phyloP scores from a whole-genome alignment of 2,113 vertebrate species.

The Steatornis caripensis region DNA sequence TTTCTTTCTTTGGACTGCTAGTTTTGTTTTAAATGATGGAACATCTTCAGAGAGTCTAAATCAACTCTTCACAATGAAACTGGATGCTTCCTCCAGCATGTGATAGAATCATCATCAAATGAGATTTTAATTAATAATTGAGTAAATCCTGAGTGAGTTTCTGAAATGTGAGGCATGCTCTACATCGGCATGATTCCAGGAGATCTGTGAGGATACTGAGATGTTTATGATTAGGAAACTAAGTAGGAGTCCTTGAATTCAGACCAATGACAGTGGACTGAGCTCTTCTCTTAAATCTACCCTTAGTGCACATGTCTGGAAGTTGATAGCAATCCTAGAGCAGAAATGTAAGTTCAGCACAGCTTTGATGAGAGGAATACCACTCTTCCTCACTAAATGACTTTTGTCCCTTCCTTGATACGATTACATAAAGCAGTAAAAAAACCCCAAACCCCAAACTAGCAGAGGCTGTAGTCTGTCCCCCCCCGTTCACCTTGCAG shows the following conservation, averaged over 20 bases:
- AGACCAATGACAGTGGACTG: neutral
- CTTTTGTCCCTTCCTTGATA: neutral
- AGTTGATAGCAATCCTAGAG: neutral
- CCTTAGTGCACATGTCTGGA: neutral
- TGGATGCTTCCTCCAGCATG: neutral
- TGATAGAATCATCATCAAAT: slow-evolving; percentile 3
- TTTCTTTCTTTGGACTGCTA: neutral
- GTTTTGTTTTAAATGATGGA: neutral
- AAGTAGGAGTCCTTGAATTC: neutral
- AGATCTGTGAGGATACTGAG: neutral
- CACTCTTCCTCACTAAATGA: neutral
- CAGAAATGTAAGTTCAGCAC: neutral
- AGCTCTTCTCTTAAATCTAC: neutral
- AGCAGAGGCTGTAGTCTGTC: neutral
- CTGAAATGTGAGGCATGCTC: neutral
- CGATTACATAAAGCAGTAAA: neutral
- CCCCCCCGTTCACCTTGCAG: neutral
- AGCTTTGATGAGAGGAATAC: neutral
- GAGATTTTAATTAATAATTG: slow-evolving; percentile 44
- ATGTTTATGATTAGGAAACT: neutral
- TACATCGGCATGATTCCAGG: neutral
- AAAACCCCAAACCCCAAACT: neutral
- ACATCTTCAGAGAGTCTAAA: neutral
- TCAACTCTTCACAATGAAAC: neutral
- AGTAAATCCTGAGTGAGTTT: slow-evolving; percentile 2